Conservation (phyloP, 2,113 vertebrate genomes). For the Pelodiscus sinensis region DNA sequence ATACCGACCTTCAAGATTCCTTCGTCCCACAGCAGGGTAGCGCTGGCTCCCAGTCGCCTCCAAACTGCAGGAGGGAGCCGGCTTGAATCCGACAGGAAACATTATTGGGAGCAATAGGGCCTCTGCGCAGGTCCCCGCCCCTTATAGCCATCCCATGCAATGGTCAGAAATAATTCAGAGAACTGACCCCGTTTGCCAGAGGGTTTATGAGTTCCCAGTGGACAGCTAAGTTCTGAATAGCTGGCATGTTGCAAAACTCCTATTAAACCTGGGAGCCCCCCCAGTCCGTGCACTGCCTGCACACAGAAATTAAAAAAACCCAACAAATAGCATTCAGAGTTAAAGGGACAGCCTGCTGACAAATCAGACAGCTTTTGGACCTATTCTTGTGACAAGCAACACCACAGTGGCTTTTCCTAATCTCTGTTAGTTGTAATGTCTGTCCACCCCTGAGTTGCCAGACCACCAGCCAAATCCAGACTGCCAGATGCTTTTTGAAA, state of each 20-base stretch:
- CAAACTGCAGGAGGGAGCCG: slow-evolving; percentile 38
- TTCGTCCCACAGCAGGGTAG: slow-evolving; percentile 1
- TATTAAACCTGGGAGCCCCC: not conserved
- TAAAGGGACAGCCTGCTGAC: not conserved
- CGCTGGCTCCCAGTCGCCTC: slow-evolving; percentile 39
- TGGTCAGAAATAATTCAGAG: slow-evolving; percentile 4
- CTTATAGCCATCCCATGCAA: not conserved
- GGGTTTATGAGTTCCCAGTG: not conserved
- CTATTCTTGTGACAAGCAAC: slow-evolving; percentile 28
- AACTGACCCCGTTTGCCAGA: not conserved
- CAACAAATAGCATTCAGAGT: not conserved
- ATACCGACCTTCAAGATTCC: not conserved
- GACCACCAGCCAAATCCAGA: not conserved
- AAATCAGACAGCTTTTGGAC: slow-evolving; percentile 18
- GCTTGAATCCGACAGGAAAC: slow-evolving; percentile 30
- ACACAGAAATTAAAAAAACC: not conserved
- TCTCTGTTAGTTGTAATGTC: no score
- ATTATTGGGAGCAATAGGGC: not conserved
- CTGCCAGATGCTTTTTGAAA: no score
- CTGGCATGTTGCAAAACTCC: not conserved
- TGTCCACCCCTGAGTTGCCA: not conserved
- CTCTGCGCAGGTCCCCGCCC: not conserved
- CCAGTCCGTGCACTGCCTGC: not conserved
- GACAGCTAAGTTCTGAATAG: not conserved
- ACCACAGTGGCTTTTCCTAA: not conserved